Base-by-base conservation (phyloP, 1,140 invertebrate species). In the Heliconius melpomene region DNA sequence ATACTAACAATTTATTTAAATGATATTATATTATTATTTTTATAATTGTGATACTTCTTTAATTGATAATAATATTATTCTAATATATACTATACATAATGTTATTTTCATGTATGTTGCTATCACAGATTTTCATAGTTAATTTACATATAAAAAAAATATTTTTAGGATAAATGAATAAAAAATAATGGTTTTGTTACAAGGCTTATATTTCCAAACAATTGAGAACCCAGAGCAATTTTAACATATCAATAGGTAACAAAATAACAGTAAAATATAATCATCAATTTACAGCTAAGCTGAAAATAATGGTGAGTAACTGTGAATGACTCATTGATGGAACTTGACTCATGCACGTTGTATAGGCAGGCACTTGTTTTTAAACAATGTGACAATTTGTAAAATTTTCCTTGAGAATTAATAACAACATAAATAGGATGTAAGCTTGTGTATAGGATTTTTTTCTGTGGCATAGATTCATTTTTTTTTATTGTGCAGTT, bases 251-350 rank as follows among this genome's bases (percentile, higher is more conserved):
- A 66, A 29, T 29, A 66, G 60, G 8, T 66, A 16, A 16, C 23
- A 26, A 66, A 66, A 66, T 66, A 66, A 66, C 60, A 66, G 60
- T 66, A 66, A 18, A 66, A 16, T 16, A 2, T 29, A 26, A 66
- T 66, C 11, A n/a, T 13, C 16, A 66, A 66, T 66, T 66, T 66
- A 66, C 60, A 66, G 60, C 60, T 66, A 66, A 66, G 60, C 60
- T 66, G 60, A 66, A 66, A 66, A 66, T 66, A 66, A 66, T 29
- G 23, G 60, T 66, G n/a, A 66, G 16, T 66, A 66, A 66, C 60
- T 66, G 60, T 66, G 13, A 29, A 26, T 66, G 60, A 66, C 26
- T 66, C 60, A 66, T 66, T 29, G 60, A 26, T 3, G 3, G 60
- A 7, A 29, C n/a, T n/a, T 66, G 60, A 66, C 60, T 66, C 60